Conservation (phyloP, 2,113 vertebrate genomes). For the Ornithorhynchus anatinus region DNA sequence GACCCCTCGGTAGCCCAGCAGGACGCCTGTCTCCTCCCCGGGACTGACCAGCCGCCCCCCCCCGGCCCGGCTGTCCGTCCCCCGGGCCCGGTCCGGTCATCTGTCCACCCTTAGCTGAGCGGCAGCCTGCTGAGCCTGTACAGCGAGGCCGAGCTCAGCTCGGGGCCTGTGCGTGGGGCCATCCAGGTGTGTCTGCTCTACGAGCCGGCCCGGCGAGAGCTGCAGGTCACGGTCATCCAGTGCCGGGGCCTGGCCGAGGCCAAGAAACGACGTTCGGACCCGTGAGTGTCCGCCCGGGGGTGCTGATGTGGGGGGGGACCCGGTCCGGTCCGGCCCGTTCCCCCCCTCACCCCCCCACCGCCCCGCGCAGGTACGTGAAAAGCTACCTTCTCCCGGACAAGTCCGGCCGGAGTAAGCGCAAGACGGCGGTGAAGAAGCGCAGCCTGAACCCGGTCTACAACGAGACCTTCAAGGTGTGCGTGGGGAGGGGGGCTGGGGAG, state of each 20-base stretch:
- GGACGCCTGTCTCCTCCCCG: too few species aligned
- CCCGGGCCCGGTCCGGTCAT: neutral
- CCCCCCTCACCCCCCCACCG: neutral
- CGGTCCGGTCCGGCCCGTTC: neutral
- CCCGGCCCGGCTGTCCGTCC: neutral
- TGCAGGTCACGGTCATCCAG: slow-evolving; percentile 81
- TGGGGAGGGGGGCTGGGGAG: neutral
- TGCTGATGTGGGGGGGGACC: neutral
- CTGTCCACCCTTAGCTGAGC: slow-evolving; percentile 80
- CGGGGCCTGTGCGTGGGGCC: slow-evolving; percentile 82
- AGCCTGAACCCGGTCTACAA: slow-evolving; percentile 90
- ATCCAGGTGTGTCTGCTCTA: slow-evolving; percentile 86
- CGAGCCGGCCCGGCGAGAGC: slow-evolving; percentile 75
- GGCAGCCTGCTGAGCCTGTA: slow-evolving; percentile 93
- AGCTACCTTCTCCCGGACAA: slow-evolving; percentile 93
- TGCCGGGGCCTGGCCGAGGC: slow-evolving; percentile 88
- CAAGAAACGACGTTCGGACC: slow-evolving; percentile 84
- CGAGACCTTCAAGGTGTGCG: slow-evolving; percentile 83
- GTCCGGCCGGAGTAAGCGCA: slow-evolving; percentile 88
- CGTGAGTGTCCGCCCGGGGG: slow-evolving; percentile 76
- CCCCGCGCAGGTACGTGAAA: slow-evolving; percentile 87
- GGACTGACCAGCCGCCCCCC: neutral
- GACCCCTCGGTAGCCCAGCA: too few species aligned
- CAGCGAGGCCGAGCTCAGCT: slow-evolving; percentile 82
- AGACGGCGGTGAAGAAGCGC: slow-evolving; percentile 88